Evolutionary conservation across 1,140 invertebrate species (phyloP).

Genomic region (Magallana angulata): DNA sequence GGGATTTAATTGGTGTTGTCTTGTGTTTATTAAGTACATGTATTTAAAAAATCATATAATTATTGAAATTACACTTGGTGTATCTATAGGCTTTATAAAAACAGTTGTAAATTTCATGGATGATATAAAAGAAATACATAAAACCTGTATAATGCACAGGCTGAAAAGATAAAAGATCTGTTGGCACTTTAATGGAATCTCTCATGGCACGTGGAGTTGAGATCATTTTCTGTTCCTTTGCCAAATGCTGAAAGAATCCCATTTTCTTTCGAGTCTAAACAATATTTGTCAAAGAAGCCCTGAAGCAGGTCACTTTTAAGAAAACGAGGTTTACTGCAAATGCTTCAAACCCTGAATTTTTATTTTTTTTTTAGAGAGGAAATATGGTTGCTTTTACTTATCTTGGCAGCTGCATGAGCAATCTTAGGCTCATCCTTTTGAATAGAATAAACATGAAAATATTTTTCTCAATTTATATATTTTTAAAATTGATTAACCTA

Average conservation of each 20-base stretch:
- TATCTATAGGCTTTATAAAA: not conserved
- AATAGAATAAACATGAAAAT: not conserved
- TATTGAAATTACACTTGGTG: not conserved
- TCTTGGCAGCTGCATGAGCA: not conserved
- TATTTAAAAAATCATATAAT: not conserved
- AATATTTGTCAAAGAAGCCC: conserved; percentile 13
- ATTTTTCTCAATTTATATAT: not conserved
- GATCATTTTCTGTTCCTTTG: conserved; percentile 33
- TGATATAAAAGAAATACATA: conserved; percentile 1
- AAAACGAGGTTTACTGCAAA: not conserved
- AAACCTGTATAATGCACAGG: conserved; percentile 6
- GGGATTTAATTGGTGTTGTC: too few species aligned
- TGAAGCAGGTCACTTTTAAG: not conserved
- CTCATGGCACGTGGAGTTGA: conserved; percentile 11
- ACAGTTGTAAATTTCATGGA: not conserved
- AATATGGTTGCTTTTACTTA: conserved; percentile 10
- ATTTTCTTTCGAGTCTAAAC: conserved; percentile 33
- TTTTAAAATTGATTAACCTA: too few species aligned
- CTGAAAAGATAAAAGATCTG: conserved; percentile 22
- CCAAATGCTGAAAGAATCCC: conserved; percentile 22
- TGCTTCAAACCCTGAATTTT: not conserved
- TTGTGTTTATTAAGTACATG: not conserved
- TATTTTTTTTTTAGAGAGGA: not conserved
- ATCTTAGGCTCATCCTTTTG: not conserved
- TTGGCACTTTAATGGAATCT: conserved; percentile 30